Evolutionary conservation across 2,113 vertebrate species (phyloP).

Genomic region (Otus sunia): DNA sequence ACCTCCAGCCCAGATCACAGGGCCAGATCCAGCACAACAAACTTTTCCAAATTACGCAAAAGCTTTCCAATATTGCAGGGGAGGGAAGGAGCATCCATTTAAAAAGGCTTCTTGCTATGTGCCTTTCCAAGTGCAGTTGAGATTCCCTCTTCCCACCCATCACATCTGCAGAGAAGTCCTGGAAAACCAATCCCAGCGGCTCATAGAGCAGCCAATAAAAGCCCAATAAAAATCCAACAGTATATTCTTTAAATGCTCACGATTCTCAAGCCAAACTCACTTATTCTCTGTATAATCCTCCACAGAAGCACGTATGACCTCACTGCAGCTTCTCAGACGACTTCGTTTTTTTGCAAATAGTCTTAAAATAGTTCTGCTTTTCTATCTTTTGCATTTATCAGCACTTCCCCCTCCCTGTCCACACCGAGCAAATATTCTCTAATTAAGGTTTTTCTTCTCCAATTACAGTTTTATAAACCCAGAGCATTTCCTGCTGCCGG

Average conservation of each 20-base stretch:
- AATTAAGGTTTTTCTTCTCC: background rate
- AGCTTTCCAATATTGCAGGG: background rate
- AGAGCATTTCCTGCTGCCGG: background rate
- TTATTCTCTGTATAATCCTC: background rate
- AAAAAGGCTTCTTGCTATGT: background rate
- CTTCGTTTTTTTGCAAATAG: background rate
- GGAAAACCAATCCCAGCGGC: background rate
- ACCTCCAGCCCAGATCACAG: background rate
- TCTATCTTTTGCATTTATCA: background rate
- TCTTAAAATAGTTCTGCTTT: background rate
- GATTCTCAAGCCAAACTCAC: background rate
- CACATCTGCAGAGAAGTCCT: background rate
- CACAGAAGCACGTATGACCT: background rate
- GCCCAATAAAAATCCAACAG: background rate
- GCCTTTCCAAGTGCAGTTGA: background rate
- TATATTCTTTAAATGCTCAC: background rate
- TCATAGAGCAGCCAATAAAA: background rate
- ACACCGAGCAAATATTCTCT: background rate
- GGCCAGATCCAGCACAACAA: fast-evolving
- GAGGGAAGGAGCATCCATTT: background rate
- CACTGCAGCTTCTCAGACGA: background rate
- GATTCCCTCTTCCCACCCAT: background rate
- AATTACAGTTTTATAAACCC: background rate
- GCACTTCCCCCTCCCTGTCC: background rate
- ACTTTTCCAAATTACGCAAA: background rate